A percentile compares a stretch with the other conserved stretches of the same genome.
These are phyloP conservation scores for Sciurus vulgaris DNA, from an alignment of 2,797 vertebrate genomes.

Conservation along the genomic window DNA sequence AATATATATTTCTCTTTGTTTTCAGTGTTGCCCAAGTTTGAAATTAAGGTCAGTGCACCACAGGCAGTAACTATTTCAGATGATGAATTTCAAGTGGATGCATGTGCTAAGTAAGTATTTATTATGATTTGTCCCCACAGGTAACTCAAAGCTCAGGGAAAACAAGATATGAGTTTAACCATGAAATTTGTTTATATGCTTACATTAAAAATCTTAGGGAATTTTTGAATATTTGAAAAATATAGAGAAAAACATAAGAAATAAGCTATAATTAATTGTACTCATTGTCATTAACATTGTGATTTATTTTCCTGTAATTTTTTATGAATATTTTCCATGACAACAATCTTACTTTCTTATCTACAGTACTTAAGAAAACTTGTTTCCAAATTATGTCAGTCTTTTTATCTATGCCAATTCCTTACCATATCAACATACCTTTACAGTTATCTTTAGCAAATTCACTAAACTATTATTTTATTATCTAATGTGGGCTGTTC, in stretches of 20 bases:
- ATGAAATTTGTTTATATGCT: background rate
- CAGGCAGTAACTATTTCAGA: conserved; percentile 84
- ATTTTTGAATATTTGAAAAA: background rate
- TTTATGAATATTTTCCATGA: conserved; percentile 33
- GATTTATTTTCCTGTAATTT: conserved; percentile 3
- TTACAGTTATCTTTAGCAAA: background rate
- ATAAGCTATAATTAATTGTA: background rate
- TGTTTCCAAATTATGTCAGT: background rate
- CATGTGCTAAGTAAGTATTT: conserved; percentile 85
- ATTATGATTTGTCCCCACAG: background rate
- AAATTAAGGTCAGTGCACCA: conserved; percentile 81
- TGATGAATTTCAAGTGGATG: conserved; percentile 80
- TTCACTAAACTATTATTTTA: background rate
- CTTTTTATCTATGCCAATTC: conserved; percentile 1
- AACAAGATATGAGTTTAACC: background rate
- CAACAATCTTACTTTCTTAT: background rate
- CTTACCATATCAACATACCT: background rate
- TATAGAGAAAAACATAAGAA: background rate
- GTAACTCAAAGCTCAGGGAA: background rate
- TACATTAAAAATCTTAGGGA: conserved; percentile 18
- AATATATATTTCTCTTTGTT: conserved; percentile 51
- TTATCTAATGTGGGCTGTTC: background rate
- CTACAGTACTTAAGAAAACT: background rate
- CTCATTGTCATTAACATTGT: background rate
- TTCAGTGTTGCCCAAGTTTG: conserved; percentile 87